phyloP scores from a whole-genome alignment of 2,888 invertebrate species.

The Torymus texanus region DNA sequence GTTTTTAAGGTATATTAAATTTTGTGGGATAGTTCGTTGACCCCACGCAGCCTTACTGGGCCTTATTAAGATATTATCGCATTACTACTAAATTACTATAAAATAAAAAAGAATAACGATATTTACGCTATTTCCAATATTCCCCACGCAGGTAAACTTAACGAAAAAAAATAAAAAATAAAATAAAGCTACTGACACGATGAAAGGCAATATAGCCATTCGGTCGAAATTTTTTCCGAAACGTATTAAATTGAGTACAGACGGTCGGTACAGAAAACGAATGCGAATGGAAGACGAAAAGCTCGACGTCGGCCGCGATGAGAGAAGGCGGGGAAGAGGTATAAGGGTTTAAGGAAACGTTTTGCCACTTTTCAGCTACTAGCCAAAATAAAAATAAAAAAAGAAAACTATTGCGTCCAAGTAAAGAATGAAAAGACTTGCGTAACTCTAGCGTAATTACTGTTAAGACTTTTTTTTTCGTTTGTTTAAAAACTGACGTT shows the following conservation, averaged over 20 bases:
- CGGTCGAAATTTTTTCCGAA: conserved; percentile 50
- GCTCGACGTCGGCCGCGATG: conserved; percentile 13
- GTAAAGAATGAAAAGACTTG: conserved; percentile 62
- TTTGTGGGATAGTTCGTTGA: conserved; percentile 70
- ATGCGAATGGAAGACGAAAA: background rate
- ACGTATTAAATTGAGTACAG: conserved; percentile 26
- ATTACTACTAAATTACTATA: conserved; percentile 72
- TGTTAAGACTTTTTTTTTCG: conserved; percentile 58
- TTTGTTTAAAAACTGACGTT: conserved; percentile 43
- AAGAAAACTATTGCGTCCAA: conserved; percentile 72
- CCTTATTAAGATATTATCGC: conserved; percentile 75
- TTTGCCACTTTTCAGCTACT: conserved; percentile 61
- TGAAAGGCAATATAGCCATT: conserved; percentile 59
- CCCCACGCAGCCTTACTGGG: conserved; percentile 75
- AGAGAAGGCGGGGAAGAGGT: conserved; percentile 27
- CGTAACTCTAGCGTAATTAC: conserved; percentile 61
- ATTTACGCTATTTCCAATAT: conserved; percentile 69
- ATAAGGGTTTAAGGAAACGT: conserved; percentile 16
- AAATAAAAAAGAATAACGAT: conserved; percentile 65
- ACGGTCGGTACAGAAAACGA: background rate
- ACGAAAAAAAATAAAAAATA: conserved; percentile 53
- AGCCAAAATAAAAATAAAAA: conserved; percentile 60
- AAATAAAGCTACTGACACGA: conserved; percentile 56
- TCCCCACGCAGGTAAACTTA: conserved; percentile 64
- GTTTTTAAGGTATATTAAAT: conserved; percentile 68